Percentiles rank a stretch among this genome's conserved stretches.
phyloP scores from a whole-genome alignment of 2,113 vertebrate genomes.

The Callaeas wilsoni region DNA sequence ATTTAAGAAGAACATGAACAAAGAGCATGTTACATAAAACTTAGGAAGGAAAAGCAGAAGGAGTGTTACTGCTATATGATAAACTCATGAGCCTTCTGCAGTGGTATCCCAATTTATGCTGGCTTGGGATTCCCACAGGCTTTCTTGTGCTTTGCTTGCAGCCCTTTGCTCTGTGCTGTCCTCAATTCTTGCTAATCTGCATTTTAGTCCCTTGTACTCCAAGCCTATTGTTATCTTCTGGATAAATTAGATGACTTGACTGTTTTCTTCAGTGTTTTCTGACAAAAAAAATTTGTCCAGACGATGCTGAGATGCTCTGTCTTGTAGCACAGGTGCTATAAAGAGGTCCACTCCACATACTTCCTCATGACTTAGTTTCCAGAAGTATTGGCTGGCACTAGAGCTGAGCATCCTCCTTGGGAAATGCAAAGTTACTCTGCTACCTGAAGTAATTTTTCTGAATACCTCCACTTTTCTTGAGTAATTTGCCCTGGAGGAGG shows the following conservation, averaged over 20 bases:
- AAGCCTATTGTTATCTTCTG: background rate
- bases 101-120: background rate
- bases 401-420: background rate
- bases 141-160: background rate
- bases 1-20: background rate
- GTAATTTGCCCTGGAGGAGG: background rate
- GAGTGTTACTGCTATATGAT: rapidly evolving
- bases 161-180: background rate
- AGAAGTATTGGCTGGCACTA: background rate
- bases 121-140: background rate
- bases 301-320: background rate
- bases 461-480: background rate
- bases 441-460: background rate
- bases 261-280: background rate
- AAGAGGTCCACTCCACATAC: background rate
- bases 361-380: background rate
- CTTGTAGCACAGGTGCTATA: background rate
- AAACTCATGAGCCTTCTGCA: background rate
- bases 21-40: background rate
- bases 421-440: background rate
- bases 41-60: background rate
- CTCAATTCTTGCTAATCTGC: background rate
- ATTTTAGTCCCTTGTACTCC: background rate
- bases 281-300: background rate
- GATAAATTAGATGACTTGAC: background rate